Evolutionary conservation across 2,113 vertebrate genomes (phyloP).

Genomic region (Gila orcuttii): DNA sequence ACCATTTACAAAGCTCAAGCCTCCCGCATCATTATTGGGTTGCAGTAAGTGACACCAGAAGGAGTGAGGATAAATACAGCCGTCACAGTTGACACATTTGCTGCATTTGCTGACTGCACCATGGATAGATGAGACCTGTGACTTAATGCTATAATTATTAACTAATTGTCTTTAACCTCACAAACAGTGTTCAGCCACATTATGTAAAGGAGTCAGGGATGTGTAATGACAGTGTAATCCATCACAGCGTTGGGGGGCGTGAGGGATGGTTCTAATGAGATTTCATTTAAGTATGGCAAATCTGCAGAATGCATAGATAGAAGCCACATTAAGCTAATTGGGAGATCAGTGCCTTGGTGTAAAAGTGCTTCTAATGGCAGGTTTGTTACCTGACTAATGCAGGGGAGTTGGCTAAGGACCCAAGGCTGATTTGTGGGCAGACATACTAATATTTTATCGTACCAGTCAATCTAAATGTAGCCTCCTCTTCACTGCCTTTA

Average conservation of each 20-base stretch:
- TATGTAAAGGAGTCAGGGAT: slow-evolving; percentile 98
- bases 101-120: slow-evolving; percentile 84
- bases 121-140: slow-evolving; percentile 92
- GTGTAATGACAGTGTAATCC: slow-evolving; percentile 99
- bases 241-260: slow-evolving; percentile 94
- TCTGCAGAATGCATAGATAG: slow-evolving; percentile 86
- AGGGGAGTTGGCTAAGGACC: slow-evolving; percentile 87
- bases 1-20: slow-evolving; percentile 85
- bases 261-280: slow-evolving; percentile 79
- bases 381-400: slow-evolving; percentile 95
- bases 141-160: slow-evolving; percentile 98
- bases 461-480: slow-evolving; percentile 23
- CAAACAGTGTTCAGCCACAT: slow-evolving; percentile 99
- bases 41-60: slow-evolving; percentile 41
- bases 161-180: slow-evolving; percentile 99
- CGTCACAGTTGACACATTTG: slow-evolving; percentile 83
- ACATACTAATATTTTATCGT: slow-evolving; percentile 42
- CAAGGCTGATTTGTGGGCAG: slow-evolving; percentile 68
- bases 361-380: slow-evolving; percentile 99
- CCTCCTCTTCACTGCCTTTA: not conserved
- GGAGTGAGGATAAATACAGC: slow-evolving; percentile 84
- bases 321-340: slow-evolving; percentile 99
- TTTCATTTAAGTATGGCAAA: slow-evolving; percentile 87
- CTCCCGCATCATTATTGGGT: slow-evolving; percentile 52
- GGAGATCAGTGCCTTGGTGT: slow-evolving; percentile 98